Evolutionary conservation across 2,888 invertebrate genomes (phyloP).

Genomic region (Clunio marinus): DNA sequence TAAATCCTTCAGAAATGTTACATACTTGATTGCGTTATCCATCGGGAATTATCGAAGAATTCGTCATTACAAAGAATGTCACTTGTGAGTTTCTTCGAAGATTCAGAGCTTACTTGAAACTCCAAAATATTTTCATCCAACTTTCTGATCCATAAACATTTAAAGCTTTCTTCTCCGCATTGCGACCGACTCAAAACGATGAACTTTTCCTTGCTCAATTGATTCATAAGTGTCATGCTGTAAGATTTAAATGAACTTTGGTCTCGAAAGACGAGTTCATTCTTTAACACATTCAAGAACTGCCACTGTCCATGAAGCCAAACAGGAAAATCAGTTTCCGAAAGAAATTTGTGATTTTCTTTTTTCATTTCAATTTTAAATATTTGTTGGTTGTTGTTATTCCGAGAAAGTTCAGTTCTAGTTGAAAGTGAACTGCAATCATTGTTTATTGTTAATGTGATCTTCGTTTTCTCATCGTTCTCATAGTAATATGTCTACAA

Average conservation of each 20-base stretch:
- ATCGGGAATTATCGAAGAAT: constrained; percentile 53
- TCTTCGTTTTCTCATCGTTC: constrained; percentile 29
- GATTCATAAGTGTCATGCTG: constrained; percentile 16
- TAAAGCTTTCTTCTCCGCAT: constrained; percentile 44
- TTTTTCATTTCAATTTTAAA: constrained; percentile 11
- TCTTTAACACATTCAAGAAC: constrained; percentile 1
- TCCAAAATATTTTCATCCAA: constrained; percentile 42
- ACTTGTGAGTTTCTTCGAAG: constrained; percentile 32
- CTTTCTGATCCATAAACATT: constrained; percentile 42
- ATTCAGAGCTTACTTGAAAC: constrained; percentile 41
- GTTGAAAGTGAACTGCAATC: constrained; percentile 43
- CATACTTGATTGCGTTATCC: constrained; percentile 61
- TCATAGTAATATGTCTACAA: constrained; percentile 51
- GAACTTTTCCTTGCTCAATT: constrained; percentile 50
- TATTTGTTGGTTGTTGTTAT: constrained; percentile 8
- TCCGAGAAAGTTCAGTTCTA: neutral
- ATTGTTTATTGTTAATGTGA: constrained; percentile 25
- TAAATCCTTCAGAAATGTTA: constrained; percentile 46
- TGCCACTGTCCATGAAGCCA: constrained; percentile 32
- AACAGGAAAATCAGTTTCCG: neutral
- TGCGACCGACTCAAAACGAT: constrained; percentile 55
- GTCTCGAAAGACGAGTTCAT: constrained; percentile 7
- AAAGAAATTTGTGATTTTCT: neutral
- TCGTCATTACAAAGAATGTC: constrained; percentile 50
- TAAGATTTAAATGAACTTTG: constrained; percentile 30